A percentile compares a stretch with the other conserved stretches of the same genome.
These are phyloP conservation scores for Sinosuthora webbiana DNA, from an alignment of 2,113 vertebrate species.

Conservation along the genomic window DNA sequence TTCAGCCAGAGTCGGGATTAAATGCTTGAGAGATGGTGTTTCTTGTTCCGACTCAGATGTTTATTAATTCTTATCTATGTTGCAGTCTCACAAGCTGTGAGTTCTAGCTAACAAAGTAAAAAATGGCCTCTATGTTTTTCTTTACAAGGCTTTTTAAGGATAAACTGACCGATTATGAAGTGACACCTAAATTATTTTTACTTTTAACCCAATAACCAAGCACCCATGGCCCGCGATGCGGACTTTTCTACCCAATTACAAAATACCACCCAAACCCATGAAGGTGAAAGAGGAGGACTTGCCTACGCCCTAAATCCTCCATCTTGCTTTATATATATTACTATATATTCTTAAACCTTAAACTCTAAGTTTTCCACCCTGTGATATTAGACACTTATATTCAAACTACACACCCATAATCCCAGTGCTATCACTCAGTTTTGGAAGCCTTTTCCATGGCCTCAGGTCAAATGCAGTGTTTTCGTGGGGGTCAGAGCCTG, in stretches of 20 bases:
- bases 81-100: not conserved
- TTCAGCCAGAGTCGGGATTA: not conserved
- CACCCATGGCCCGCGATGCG: rapidly evolving
- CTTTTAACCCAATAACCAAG: not conserved
- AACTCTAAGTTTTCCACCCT: not conserved
- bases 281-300: not conserved
- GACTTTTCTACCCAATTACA: not conserved
- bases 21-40: not conserved
- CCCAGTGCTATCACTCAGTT: not conserved
- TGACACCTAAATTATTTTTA: not conserved
- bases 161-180: not conserved
- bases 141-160: not conserved
- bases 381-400: not conserved
- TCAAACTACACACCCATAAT: not conserved
- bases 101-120: not conserved
- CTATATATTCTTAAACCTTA: not conserved
- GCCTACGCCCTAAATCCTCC: not conserved
- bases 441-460: not conserved
- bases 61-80: not conserved
- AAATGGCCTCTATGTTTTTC: not conserved
- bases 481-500: not conserved
- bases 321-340: not conserved
- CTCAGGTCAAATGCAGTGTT: not conserved
- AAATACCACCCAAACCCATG: not conserved
- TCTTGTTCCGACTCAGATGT: not conserved